Evolutionary conservation across 2,113 vertebrate genomes (phyloP).

Genomic region (Chaenogobius annularis): DNA sequence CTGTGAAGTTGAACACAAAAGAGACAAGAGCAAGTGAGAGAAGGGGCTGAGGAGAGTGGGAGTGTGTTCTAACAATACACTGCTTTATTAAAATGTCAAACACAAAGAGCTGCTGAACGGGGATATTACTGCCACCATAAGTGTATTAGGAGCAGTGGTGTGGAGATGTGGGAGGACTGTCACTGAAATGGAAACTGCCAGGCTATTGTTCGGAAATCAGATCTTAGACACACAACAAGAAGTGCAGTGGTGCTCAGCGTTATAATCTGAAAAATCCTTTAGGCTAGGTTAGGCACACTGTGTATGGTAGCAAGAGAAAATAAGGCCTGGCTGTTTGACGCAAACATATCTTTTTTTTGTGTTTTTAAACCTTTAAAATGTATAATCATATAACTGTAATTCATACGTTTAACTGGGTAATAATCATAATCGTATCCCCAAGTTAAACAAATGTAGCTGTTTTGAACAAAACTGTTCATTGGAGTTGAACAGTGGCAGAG

Average conservation of each 20-base stretch:
- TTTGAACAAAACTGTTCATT: too few relatives aligned
- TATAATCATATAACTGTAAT: too few relatives aligned
- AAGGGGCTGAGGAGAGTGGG: conserved; percentile 61
- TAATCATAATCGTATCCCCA: too few relatives aligned
- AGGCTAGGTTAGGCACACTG: background rate
- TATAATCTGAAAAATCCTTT: background rate
- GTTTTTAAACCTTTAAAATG: background rate
- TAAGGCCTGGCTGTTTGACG: background rate
- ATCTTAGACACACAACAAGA: conserved; percentile 19
- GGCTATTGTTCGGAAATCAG: conserved; percentile 51
- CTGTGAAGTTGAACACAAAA: conserved; percentile 54
- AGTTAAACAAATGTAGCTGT: too few relatives aligned
- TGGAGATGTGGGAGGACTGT: conserved; percentile 55
- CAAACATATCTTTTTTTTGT: background rate
- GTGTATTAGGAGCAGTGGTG: conserved; percentile 57
- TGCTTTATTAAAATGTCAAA: conserved; percentile 70
- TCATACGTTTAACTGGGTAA: too few relatives aligned
- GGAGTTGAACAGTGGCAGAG: too few relatives aligned
- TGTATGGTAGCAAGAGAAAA: background rate
- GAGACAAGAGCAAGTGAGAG: conserved; percentile 41
- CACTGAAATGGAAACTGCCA: conserved; percentile 32
- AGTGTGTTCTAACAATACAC: conserved; percentile 59
- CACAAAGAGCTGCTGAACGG: conserved; percentile 57
- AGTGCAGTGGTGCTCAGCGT: background rate
- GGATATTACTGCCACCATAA: conserved; percentile 62